These are phyloP conservation scores for Homalodisca vitripennis DNA, from an alignment of 1,140 invertebrate genomes.

Conservation along the genomic window DNA sequence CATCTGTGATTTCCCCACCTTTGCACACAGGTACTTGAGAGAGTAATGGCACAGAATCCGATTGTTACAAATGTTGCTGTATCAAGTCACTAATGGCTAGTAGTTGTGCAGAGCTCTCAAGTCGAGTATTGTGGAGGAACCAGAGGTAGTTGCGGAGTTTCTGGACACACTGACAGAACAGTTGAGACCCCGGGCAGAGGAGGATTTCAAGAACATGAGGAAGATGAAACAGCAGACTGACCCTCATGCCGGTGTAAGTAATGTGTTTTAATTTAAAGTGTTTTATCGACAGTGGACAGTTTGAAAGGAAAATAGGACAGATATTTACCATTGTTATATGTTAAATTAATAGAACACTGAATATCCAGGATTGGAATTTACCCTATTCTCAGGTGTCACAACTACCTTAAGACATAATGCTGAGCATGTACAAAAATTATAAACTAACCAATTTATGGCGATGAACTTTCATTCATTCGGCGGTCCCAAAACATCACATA, in stretches of 20 bases:
- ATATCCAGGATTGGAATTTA: no score
- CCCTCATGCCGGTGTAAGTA: neutral
- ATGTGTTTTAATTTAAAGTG: neutral
- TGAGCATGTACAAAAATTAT: no score
- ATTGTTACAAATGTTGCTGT: neutral
- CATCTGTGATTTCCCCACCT: constrained; percentile 85
- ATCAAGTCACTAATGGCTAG: neutral
- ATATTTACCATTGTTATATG: no score
- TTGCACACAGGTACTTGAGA: constrained; percentile 68
- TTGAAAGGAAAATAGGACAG: neutral
- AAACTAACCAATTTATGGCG: no score
- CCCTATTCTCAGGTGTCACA: no score
- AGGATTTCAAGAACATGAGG: constrained; percentile 72
- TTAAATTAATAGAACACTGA: no score
- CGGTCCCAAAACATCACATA: no score
- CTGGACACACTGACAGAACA: constrained; percentile 73
- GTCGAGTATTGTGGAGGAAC: constrained; percentile 80
- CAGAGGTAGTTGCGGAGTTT: constrained; percentile 76
- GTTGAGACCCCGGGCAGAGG: constrained; percentile 60
- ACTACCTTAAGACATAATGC: no score
- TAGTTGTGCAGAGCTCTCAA: constrained; percentile 67
- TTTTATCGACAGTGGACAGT: no score
- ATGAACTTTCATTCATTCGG: no score
- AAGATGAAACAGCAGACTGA: constrained; percentile 62
- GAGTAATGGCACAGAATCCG: neutral